phyloP scores from a whole-genome alignment of 1,140 invertebrate genomes.

The Coenobita brevimanus region DNA sequence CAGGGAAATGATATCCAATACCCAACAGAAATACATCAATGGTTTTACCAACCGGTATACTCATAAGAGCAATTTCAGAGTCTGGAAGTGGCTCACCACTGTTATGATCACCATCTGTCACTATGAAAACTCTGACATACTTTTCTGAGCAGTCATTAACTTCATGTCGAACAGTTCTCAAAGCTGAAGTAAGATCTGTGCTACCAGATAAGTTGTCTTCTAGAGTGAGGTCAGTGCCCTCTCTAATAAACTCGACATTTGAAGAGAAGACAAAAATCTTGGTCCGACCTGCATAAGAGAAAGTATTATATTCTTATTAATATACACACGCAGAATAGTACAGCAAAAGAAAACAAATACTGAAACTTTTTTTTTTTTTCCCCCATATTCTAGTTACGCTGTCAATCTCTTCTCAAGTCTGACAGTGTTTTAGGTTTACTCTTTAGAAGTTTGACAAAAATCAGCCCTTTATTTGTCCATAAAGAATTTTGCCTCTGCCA shows the following conservation, averaged over 20 bases:
- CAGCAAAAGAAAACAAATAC: background rate
- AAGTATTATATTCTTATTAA: no score
- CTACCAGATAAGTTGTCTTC: background rate
- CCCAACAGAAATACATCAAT: slow-evolving; percentile 63
- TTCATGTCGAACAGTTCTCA: slow-evolving; percentile 26
- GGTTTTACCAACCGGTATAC: slow-evolving; percentile 38
- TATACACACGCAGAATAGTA: no score
- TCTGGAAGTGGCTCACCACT: slow-evolving; percentile 23
- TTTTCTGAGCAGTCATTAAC: slow-evolving; percentile 27
- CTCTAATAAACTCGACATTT: slow-evolving; percentile 6
- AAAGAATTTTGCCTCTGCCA: no score
- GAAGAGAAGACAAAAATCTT: slow-evolving; percentile 33
- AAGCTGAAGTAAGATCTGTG: slow-evolving; percentile 36
- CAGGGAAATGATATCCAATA: slow-evolving; percentile 48
- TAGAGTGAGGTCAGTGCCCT: background rate
- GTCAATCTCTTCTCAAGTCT: no score
- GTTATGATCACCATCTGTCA: slow-evolving; percentile 62
- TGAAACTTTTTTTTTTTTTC: no score
- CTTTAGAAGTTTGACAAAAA: no score
- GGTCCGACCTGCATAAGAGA: slow-evolving; percentile 25
- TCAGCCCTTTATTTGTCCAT: no score
- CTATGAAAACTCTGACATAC: slow-evolving; percentile 33
- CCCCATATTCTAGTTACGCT: no score
- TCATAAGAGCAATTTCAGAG: slow-evolving; percentile 40
- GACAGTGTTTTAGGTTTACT: no score